These are phyloP conservation scores for Drosophila bifasciata DNA, from an alignment of 1,140 invertebrate species.

Conservation along the genomic window DNA sequence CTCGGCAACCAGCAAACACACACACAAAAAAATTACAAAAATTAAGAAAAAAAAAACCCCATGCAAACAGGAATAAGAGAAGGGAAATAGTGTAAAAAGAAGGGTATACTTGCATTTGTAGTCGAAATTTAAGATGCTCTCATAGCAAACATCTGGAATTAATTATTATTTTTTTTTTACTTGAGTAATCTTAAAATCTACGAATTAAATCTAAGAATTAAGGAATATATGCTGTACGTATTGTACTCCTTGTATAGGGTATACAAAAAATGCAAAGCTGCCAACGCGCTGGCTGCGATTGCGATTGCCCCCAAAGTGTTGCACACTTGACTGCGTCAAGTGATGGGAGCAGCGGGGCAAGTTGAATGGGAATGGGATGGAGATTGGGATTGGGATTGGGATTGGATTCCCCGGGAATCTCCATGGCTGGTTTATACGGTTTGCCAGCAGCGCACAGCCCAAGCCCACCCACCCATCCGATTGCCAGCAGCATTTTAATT, in stretches of 20 bases:
- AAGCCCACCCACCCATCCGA: slow-evolving; percentile 10
- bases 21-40: background rate
- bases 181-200: too few relatives aligned
- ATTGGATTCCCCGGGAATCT: slow-evolving; percentile 3
- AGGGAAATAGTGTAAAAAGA: slow-evolving; percentile 6
- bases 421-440: slow-evolving; percentile 28
- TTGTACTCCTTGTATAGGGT: too few relatives aligned
- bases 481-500: slow-evolving; percentile 38
- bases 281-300: slow-evolving; percentile 51
- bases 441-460: too few relatives aligned
- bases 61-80: slow-evolving; percentile 5
- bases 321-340: slow-evolving; percentile 69
- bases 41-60: background rate
- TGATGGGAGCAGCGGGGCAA: slow-evolving; percentile 26
- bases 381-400: background rate
- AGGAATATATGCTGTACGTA: too few relatives aligned
- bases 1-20: background rate
- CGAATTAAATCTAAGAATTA: too few relatives aligned
- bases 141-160: too few relatives aligned
- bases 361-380: background rate
- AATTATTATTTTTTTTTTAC: too few relatives aligned
- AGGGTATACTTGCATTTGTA: background rate
- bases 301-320: slow-evolving; percentile 60
- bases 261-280: slow-evolving; percentile 54
- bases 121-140: slow-evolving; percentile 18